A percentile compares a stretch with the other conserved stretches of the same genome.
Evolutionary conservation across 1,140 invertebrate genomes (phyloP).

Genomic region (Tetragonula clypearis): DNA sequence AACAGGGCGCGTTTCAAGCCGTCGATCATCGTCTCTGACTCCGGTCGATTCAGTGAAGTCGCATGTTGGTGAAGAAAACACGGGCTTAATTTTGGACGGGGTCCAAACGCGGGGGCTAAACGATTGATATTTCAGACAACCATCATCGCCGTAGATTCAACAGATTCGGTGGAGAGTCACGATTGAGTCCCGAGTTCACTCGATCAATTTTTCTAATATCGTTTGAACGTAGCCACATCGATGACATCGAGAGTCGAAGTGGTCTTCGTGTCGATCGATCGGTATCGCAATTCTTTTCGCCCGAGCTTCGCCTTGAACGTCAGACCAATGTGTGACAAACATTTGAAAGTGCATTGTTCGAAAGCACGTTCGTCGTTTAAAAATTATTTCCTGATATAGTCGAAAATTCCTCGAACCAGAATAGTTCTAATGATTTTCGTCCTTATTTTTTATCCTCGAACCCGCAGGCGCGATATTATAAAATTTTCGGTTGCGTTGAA

Average conservation of each 20-base stretch:
- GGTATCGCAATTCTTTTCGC: not conserved
- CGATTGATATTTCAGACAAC: not conserved
- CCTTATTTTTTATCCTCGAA: not conserved
- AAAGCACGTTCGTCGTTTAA: too few relatives aligned
- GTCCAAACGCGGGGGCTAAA: constrained; percentile 27
- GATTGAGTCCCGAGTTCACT: constrained; percentile 3
- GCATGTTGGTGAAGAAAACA: constrained; percentile 32
- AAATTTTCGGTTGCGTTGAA: not conserved
- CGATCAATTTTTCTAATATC: constrained; percentile 39
- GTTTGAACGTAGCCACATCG: constrained; percentile 44
- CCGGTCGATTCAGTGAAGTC: not conserved
- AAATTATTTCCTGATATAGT: not conserved
- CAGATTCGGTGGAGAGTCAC: constrained; percentile 37
- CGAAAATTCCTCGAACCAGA: not conserved
- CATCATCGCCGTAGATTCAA: not conserved
- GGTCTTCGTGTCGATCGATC: not conserved
- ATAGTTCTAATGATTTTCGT: too few relatives aligned
- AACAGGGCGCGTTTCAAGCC: not conserved
- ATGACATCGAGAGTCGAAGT: not conserved
- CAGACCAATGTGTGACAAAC: not conserved
- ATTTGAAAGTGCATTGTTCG: not conserved
- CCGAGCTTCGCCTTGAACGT: not conserved
- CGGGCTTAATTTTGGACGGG: constrained; percentile 50
- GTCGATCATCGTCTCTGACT: not conserved
- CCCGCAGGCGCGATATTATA: not conserved